A percentile compares a stretch with the other conserved stretches of the same genome.
These are phyloP conservation scores for Promerops cafer DNA, from an alignment of 2,113 vertebrate genomes.

Conservation along the genomic window DNA sequence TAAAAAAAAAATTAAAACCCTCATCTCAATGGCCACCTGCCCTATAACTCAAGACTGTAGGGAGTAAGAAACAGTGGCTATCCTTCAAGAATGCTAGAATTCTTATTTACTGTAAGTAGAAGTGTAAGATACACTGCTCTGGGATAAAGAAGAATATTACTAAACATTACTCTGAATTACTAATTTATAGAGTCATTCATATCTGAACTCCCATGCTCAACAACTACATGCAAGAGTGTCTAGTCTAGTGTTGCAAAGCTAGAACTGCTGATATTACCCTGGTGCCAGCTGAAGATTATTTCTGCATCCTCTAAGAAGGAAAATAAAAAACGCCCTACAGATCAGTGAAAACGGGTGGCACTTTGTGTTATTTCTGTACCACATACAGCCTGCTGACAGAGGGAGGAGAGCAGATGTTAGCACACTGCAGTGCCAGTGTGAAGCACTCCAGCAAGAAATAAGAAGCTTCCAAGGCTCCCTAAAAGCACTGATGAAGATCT, in stretches of 20 bases:
- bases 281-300: conserved; percentile 39
- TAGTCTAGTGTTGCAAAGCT: not conserved
- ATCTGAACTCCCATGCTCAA: not conserved
- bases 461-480: not conserved
- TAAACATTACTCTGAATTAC: not conserved
- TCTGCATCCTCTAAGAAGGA: conserved; percentile 20
- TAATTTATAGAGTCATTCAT: not conserved
- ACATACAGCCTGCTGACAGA: conserved; percentile 10
- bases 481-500: not conserved
- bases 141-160: not conserved
- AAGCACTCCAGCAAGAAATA: not conserved
- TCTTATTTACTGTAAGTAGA: not conserved
- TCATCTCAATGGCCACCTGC: not conserved
- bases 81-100: not conserved
- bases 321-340: not conserved
- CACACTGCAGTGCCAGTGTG: not conserved
- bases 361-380: conserved; percentile 41
- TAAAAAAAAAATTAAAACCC: not conserved
- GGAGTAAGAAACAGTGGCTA: not conserved
- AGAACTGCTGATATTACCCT: not conserved
- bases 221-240: not conserved
- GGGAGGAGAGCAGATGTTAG: conserved; percentile 56
- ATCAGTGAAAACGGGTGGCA: conserved; percentile 17
- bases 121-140: not conserved
- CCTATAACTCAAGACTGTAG: not conserved